Base-by-base conservation (phyloP, 2,113 vertebrate species). In the Coregonus clupeaformis region DNA sequence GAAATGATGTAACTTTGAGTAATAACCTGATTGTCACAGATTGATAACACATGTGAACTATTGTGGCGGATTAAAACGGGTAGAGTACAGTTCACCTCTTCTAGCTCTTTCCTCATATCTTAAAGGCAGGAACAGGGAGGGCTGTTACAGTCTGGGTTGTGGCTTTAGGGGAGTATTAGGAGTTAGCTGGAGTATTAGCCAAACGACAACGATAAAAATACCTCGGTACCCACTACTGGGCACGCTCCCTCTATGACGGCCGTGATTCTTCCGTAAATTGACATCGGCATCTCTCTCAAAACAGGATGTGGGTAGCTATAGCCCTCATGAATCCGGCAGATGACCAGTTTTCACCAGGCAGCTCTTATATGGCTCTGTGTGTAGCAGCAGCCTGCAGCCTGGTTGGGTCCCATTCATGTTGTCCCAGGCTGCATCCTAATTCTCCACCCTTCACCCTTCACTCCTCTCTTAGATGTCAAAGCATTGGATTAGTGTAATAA, bases 221-320 rank as follows among this genome's bases (percentile, higher is more conserved):
- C 79, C 81, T 76, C 42, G 3, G 47, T 82, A 71, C 77, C 81
- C 79, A 68, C 49, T 67, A 77, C 77, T 75, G 80, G 79, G 27
- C 79, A 69, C 71, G 18, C 5, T 42, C 66, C 47, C 66, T 64
- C 60, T 69, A 67, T 79, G 82, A 75, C 66, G n/a, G 55, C 64
- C 59, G 36, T 62, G 22, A 47, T 82, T 82, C 68, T 70, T 76
- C 80, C 52, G 60, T 68, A 71, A 68, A 76, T 75, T 78, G 75
- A 82, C 73, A 77, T 82, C 29, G 72, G 81, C 77, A 68, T 87
- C 76, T 78, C 62, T 79, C 68, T 86, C 45, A 80, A 85, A 84
- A 80, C 84, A 85, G 84, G 82, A 84, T 82, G 86, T 86, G 82
- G 47, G 12, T 16, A 52, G 14, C 47, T 52, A 52, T 16, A 52